phyloP scores from a whole-genome alignment of 2,113 vertebrate species.

The Verasper variegatus region DNA sequence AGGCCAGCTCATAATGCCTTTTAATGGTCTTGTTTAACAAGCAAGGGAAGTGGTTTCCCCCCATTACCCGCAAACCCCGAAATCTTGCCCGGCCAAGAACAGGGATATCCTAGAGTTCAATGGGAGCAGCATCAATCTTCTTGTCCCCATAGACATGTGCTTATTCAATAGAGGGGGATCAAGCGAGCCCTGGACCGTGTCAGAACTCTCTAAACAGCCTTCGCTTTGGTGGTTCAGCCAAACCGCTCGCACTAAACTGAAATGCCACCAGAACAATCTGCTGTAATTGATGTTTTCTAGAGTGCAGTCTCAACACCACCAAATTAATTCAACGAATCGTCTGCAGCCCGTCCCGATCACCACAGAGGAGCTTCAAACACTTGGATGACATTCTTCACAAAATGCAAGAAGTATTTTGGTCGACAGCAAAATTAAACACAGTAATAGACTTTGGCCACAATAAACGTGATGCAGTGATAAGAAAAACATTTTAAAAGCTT shows the following conservation, averaged over 20 bases:
- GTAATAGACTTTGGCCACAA: not conserved
- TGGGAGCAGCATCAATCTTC: constrained; percentile 77
- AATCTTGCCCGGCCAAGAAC: constrained; percentile 69
- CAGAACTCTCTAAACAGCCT: constrained; percentile 56
- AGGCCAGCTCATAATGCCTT: constrained; percentile 74
- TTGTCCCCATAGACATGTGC: constrained; percentile 65
- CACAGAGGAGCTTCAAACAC: constrained; percentile 61
- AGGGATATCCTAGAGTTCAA: constrained; percentile 81
- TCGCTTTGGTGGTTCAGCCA: constrained; percentile 53
- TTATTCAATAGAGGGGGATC: constrained; percentile 68
- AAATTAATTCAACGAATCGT: constrained; percentile 57
- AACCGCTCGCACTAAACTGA: constrained; percentile 59
- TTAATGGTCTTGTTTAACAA: constrained; percentile 84
- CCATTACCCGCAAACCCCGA: constrained; percentile 77
- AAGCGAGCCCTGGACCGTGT: constrained; percentile 68
- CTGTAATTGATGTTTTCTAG: constrained; percentile 69
- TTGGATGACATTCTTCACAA: constrained; percentile 50
- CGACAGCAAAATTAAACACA: constrained; percentile 35
- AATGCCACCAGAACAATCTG: constrained; percentile 73
- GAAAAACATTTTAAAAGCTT: not conserved
- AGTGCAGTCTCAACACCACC: constrained; percentile 53
- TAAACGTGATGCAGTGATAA: not conserved
- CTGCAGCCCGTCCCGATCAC: constrained; percentile 56
- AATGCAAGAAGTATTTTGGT: constrained; percentile 27
- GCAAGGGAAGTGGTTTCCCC: constrained; percentile 81